Conservation (phyloP, 2,888 invertebrate species). For the Caenorhabditis zanzibari region DNA sequence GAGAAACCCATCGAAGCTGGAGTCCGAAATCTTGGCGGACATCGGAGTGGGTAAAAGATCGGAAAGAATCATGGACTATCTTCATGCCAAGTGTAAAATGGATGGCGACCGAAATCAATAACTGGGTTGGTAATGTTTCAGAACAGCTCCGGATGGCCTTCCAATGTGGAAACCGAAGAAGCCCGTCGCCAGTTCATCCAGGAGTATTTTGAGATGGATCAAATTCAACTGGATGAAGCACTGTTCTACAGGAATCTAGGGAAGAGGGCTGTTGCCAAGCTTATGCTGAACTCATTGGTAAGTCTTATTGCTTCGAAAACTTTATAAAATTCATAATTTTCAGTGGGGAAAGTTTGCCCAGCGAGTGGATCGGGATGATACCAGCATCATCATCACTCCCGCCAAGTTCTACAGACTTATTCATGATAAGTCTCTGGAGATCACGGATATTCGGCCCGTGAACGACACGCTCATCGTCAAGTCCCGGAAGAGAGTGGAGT, state of each 20-base stretch:
- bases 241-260: background rate
- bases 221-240: background rate
- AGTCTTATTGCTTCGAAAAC: background rate
- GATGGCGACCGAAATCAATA: too few species aligned
- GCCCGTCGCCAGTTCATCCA: background rate
- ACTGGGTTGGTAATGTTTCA: too few species aligned
- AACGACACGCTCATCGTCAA: background rate
- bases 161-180: background rate
- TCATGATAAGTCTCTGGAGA: background rate
- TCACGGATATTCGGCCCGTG: background rate
- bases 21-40: too few species aligned
- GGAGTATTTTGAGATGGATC: background rate
- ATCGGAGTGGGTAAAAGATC: too few species aligned
- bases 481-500: background rate
- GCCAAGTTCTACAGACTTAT: background rate
- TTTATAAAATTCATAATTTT: background rate
- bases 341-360: conserved; percentile 18
- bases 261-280: background rate
- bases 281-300: conserved; percentile 5
- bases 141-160: background rate
- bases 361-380: background rate
- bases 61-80: too few species aligned
- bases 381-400: background rate
- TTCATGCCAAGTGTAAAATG: too few species aligned
- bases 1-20: too few species aligned